phyloP scores from a whole-genome alignment of 2,113 vertebrate genomes.

The Zapus hudsonius region DNA sequence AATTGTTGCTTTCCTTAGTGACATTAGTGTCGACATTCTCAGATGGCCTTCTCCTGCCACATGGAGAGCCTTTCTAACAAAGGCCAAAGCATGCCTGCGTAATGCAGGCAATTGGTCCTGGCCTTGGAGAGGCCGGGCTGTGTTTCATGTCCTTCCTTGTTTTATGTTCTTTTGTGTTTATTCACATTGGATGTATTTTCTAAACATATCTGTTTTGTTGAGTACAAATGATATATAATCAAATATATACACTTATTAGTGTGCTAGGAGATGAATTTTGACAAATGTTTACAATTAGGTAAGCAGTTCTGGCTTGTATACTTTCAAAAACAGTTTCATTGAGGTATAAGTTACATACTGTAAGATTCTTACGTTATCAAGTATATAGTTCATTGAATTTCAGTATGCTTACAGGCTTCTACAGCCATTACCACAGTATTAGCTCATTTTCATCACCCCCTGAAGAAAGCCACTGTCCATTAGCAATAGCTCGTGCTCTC shows the following conservation, averaged over 20 bases:
- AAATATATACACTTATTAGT: background rate
- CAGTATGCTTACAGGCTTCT: background rate
- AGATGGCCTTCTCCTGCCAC: background rate
- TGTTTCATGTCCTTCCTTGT: constrained; percentile 12
- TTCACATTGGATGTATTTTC: background rate
- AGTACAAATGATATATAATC: background rate
- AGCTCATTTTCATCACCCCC: background rate
- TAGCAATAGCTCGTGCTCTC: background rate
- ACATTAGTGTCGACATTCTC: background rate
- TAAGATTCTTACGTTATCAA: constrained; percentile 21
- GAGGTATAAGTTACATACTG: background rate
- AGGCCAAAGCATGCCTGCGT: background rate
- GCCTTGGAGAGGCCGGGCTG: background rate
- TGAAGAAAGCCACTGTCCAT: background rate
- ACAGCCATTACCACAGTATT: background rate
- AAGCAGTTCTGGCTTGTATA: background rate
- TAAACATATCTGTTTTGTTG: background rate
- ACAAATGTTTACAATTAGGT: background rate
- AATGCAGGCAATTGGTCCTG: background rate
- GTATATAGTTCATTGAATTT: background rate
- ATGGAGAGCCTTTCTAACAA: background rate
- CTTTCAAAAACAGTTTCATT: constrained; percentile 5
- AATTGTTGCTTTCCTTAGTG: constrained; percentile 13
- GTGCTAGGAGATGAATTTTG: background rate
- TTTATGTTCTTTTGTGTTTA: constrained; percentile 48